Percentiles rank a stretch among this genome's conserved stretches.
These are phyloP conservation scores for Acromyrmex charruanus DNA, from an alignment of 1,140 invertebrate species.

Conservation along the genomic window DNA sequence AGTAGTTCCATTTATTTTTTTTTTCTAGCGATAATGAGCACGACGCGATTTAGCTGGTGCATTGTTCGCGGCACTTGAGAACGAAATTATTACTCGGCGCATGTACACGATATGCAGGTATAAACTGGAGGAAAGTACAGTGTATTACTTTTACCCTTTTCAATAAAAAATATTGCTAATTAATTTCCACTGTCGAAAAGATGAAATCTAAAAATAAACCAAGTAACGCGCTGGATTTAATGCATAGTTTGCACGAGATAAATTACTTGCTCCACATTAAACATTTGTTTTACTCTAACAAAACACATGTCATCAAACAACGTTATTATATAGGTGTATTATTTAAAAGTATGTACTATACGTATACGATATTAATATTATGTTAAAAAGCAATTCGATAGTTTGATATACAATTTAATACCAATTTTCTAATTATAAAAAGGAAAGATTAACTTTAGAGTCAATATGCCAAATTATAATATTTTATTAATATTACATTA, in stretches of 20 bases:
- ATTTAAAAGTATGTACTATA: neutral
- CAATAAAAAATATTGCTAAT: conserved; percentile 16
- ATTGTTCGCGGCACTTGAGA: conserved; percentile 35
- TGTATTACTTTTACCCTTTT: conserved; percentile 44
- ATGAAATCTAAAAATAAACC: neutral
- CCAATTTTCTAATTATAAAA: conserved; percentile 40
- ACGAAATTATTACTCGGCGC: conserved; percentile 49
- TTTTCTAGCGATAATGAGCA: conserved; percentile 64
- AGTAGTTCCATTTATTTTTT: conserved; percentile 58
- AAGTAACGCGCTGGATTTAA: neutral
- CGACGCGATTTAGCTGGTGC: conserved; percentile 40
- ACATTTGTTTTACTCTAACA: neutral
- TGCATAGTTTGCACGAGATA: neutral
- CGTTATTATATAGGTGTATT: neutral
- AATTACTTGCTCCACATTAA: conserved; percentile 29
- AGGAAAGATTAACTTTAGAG: neutral
- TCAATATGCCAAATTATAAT: conserved; percentile 29
- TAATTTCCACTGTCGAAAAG: conserved; percentile 26
- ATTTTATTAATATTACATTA: conserved; percentile 50
- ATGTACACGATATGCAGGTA: conserved; percentile 17
- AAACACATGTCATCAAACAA: conserved; percentile 34
- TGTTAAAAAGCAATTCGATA: conserved; percentile 37
- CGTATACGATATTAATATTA: neutral
- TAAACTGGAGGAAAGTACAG: neutral
- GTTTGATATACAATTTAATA: conserved; percentile 20